phyloP scores from a whole-genome alignment of 2,113 vertebrate genomes.

The Saccopteryx bilineata region DNA sequence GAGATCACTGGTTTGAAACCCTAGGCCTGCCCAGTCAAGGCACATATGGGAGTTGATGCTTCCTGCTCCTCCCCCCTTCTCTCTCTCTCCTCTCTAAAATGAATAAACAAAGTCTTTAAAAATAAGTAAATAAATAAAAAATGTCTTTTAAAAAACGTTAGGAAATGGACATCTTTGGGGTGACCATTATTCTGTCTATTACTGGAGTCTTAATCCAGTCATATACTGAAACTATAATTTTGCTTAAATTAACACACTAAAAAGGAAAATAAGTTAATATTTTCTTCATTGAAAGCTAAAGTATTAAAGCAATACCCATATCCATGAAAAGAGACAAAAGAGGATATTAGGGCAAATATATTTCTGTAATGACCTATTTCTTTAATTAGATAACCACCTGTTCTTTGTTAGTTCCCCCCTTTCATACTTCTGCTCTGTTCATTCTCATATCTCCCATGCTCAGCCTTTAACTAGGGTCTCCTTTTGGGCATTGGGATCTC shows the following conservation, averaged over 20 bases:
- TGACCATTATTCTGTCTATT: background rate
- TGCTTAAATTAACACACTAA: background rate
- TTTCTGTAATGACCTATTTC: background rate
- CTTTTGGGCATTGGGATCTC: background rate
- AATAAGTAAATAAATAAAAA: no score
- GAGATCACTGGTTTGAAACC: no score
- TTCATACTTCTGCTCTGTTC: background rate
- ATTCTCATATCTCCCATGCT: background rate
- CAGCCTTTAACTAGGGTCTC: background rate
- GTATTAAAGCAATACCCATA: background rate
- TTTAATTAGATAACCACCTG: background rate
- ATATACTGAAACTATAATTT: background rate
- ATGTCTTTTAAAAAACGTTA: no score
- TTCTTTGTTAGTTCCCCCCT: background rate
- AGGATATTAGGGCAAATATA: background rate
- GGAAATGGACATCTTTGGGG: no score
- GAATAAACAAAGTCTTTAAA: no score
- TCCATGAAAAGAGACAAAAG: background rate
- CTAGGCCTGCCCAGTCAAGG: no score
- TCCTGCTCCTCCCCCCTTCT: no score
- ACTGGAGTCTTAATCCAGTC: background rate
- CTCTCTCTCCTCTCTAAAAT: no score
- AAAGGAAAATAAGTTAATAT: slow-evolving; percentile 22
- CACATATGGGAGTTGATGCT: no score
- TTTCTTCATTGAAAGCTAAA: slow-evolving; percentile 36